Conservation (phyloP, 2,888 invertebrate species). For the Plemyria rubiginata region DNA sequence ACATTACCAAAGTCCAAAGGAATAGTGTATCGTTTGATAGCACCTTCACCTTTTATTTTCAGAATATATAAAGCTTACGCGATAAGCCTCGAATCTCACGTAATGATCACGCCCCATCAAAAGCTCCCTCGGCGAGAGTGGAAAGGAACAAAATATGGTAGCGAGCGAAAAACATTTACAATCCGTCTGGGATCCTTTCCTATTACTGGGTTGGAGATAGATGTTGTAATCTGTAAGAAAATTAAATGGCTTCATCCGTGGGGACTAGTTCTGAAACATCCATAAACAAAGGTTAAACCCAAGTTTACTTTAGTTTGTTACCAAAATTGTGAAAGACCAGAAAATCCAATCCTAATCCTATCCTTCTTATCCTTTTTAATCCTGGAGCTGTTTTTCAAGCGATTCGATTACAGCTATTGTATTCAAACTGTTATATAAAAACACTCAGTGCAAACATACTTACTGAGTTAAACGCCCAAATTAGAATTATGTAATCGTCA, state of each 20-base stretch:
- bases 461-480: no score
- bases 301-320: neutral
- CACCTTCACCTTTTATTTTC: slow-evolving; percentile 4
- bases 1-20: no score
- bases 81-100: slow-evolving; percentile 54
- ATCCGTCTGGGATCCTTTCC: slow-evolving; percentile 60
- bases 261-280: slow-evolving; percentile 37
- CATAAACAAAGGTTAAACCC: slow-evolving; percentile 14
- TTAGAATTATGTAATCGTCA: no score
- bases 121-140: slow-evolving; percentile 67
- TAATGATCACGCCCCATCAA: slow-evolving; percentile 71
- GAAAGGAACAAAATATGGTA: slow-evolving; percentile 67
- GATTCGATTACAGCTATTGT: no score
- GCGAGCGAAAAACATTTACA: slow-evolving; percentile 66
- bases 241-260: slow-evolving; percentile 39
- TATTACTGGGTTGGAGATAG: slow-evolving; percentile 39
- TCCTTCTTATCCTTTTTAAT: no score
- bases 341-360: no score
- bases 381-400: no score
- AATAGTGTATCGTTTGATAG: neutral
- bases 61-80: slow-evolving; percentile 41
- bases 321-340: neutral
- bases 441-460: neutral
- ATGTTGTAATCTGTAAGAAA: slow-evolving; percentile 44
- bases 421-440: no score